A percentile compares a stretch with the other conserved stretches of the same genome.
phyloP scores from a whole-genome alignment of 2,113 vertebrate genomes.

The Bettongia penicillata region DNA sequence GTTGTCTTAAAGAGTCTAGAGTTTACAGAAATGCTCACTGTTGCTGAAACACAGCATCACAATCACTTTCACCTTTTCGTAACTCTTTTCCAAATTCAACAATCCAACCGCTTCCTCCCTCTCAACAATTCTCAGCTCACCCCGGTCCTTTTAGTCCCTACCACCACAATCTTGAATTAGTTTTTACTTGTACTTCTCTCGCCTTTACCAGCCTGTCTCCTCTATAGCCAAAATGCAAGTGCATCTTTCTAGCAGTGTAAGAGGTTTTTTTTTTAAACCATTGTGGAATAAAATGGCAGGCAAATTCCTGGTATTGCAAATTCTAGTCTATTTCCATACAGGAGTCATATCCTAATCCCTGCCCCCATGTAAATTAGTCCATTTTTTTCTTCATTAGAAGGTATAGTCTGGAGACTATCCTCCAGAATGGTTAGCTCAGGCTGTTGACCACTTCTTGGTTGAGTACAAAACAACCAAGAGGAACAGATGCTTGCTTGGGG shows the following conservation, averaged over 20 bases:
- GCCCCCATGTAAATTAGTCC: not conserved
- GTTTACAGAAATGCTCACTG: slow-evolving; percentile 48
- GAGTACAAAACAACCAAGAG: not conserved
- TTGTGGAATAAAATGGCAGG: not conserved
- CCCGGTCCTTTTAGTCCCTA: slow-evolving; percentile 55
- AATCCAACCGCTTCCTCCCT: slow-evolving; percentile 42
- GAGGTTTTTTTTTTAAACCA: not conserved
- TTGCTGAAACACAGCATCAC: slow-evolving; percentile 12
- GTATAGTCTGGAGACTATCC: not conserved
- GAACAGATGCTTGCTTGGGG: not conserved
- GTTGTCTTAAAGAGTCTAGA: slow-evolving; percentile 44
- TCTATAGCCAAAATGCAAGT: not conserved
- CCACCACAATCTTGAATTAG: slow-evolving; percentile 50
- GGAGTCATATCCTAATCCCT: not conserved
- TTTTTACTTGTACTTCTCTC: slow-evolving; percentile 27
- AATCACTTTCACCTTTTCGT: slow-evolving; percentile 54
- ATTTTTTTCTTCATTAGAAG: not conserved
- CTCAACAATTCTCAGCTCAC: slow-evolving; percentile 27
- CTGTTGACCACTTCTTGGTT: not conserved
- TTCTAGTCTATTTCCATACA: not conserved
- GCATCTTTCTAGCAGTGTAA: slow-evolving; percentile 1
- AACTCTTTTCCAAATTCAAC: slow-evolving; percentile 37
- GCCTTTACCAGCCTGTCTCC: not conserved
- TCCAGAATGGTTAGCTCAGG: not conserved
- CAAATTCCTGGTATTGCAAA: not conserved